phyloP scores from a whole-genome alignment of 2,113 vertebrate species.

The Phaethornis superciliosus region DNA sequence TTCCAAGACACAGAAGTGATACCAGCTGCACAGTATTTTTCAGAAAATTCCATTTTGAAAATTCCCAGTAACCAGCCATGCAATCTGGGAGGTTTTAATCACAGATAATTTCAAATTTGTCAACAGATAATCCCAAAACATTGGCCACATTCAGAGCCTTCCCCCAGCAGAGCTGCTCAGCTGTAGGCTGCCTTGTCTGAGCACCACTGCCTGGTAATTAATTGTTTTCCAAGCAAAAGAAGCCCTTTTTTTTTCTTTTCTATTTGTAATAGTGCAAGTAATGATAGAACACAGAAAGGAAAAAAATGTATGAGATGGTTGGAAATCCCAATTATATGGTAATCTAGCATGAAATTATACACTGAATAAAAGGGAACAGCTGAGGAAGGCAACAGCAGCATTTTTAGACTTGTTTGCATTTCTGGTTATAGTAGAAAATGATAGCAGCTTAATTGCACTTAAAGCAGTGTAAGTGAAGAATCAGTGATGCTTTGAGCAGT shows the following conservation, averaged over 20 bases:
- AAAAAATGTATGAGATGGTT: background rate
- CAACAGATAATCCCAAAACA: too few relatives aligned
- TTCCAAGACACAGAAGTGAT: fast-evolving
- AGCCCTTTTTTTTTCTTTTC: background rate
- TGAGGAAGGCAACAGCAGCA: background rate
- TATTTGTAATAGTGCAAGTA: background rate
- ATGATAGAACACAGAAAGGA: background rate
- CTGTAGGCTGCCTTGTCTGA: background rate
- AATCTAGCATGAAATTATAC: background rate
- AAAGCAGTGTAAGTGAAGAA: background rate
- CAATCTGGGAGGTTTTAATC: background rate
- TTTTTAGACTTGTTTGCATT: background rate
- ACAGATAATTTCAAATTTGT: background rate
- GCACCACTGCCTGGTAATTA: background rate
- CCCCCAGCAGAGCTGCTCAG: too few relatives aligned
- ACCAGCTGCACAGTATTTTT: fast-evolving
- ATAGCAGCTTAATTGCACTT: slow-evolving; percentile 1
- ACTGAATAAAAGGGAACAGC: background rate
- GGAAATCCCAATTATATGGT: background rate
- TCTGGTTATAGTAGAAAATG: background rate
- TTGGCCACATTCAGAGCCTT: too few relatives aligned
- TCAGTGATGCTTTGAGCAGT: background rate
- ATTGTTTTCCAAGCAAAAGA: slow-evolving; percentile 1
- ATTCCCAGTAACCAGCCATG: background rate
- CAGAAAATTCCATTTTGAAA: fast-evolving